Evolutionary conservation across 2,113 vertebrate species (phyloP), one percentile per base, ranked within the genome.

Genomic region (Symphodus melops): DNA sequence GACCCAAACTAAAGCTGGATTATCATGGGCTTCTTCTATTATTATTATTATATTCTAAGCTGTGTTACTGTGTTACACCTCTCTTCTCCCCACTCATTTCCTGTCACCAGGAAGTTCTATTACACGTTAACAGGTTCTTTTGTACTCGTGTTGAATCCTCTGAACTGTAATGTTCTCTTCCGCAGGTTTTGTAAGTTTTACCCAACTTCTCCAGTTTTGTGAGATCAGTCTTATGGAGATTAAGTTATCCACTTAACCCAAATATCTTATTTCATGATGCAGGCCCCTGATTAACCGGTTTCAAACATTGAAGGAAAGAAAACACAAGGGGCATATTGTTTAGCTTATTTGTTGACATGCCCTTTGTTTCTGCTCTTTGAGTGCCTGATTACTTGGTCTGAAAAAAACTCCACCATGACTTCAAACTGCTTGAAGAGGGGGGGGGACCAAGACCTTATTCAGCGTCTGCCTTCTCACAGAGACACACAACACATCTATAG

Each of bases 401-500:
- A 69, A 75, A 69, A 75, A 62, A 1, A 14, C 75, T 72, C 49
- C 60, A 37, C 23, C 10, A 12, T 71, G 4, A 56, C n/a, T 66
- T 75, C 20, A 75, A 73, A 64, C 52, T 14, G 8, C 64, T 72
- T 54, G 42, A 79, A 72, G 68, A 76, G 19, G 58, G 41, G 19
- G 58, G 41, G 39, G 74, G 61, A 57, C 67, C 42, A 19, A 6
- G 19, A 55, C 64, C 52, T 58, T 61, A 25, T 44, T 83, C 48
- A 79, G 52, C 37, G 19, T 76, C 70, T 51, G 76, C 59, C 20
- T 23, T 51, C 64, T 55, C 74, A 68, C 44, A 44, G 66, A 79
- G 19, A 72, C 44, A 53, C 75, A 71, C 69, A 36, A 61, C 72
- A 71, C 77, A 39, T 58, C 72, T 21, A 69, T 77, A 42, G 66